These are phyloP conservation scores for Scaptomyza polygonia DNA, from an alignment of 2,888 invertebrate species.

Conservation along the genomic window DNA sequence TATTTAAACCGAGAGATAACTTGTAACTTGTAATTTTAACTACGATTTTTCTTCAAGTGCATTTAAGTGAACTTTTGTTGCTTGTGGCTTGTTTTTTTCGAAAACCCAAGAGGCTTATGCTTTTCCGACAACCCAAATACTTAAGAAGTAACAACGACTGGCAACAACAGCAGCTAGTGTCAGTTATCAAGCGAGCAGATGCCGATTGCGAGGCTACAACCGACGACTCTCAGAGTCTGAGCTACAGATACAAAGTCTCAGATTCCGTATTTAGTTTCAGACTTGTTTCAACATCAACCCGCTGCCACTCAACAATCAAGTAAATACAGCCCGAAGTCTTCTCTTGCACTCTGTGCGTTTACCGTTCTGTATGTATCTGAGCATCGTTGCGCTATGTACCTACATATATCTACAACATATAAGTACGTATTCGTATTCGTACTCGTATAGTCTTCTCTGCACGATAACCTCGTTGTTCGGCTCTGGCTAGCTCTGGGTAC, in stretches of 20 bases:
- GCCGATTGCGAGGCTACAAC: constrained; percentile 47
- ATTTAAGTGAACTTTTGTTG: neutral
- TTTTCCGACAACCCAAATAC: constrained; percentile 68
- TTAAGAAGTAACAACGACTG: constrained; percentile 50
- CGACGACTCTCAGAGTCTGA: neutral
- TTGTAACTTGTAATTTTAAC: neutral
- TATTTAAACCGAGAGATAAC: no score
- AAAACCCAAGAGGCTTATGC: constrained; percentile 72
- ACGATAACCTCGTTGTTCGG: constrained; percentile 54
- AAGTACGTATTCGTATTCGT: constrained; percentile 21
- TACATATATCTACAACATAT: constrained; percentile 32
- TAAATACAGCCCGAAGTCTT: neutral
- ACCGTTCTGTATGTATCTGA: constrained; percentile 44
- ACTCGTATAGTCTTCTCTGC: constrained; percentile 44
- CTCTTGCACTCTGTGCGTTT: constrained; percentile 25
- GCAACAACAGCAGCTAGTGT: constrained; percentile 14
- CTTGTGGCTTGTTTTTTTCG: constrained; percentile 6
- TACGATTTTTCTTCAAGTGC: neutral
- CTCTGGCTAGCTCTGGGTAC: neutral
- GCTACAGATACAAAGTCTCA: constrained; percentile 10
- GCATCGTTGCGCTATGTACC: constrained; percentile 25
- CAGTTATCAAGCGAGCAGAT: constrained; percentile 38
- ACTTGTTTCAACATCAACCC: constrained; percentile 53
- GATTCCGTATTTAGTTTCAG: constrained; percentile 20
- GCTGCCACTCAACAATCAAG: constrained; percentile 35